phyloP scores from a whole-genome alignment of 2,797 vertebrate genomes.

The Lindbergichthys nudifrons region DNA sequence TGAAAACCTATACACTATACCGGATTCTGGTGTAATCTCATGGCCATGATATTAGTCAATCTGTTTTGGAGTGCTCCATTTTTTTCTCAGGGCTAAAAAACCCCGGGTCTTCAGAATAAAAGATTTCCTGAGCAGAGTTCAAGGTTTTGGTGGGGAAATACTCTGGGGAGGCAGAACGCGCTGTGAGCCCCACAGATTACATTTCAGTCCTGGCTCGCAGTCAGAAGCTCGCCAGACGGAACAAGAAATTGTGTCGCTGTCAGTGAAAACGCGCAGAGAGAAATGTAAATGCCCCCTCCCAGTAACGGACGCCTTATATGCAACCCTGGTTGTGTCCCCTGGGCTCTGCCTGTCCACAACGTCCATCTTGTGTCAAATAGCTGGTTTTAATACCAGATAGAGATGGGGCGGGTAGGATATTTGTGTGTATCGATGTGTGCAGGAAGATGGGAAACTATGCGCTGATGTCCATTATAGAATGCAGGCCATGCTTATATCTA shows the following conservation, averaged over 20 bases:
- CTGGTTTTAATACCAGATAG: conserved; percentile 80
- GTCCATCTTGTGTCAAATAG: conserved; percentile 87
- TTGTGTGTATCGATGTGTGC: conserved; percentile 37
- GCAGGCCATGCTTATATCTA: conserved; percentile 14
- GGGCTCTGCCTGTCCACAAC: conserved; percentile 78
- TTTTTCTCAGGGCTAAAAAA: conserved; percentile 67
- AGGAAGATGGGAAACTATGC: conserved; percentile 46
- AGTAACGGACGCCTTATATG: conserved; percentile 81
- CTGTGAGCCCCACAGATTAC: conserved; percentile 82
- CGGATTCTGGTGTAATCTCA: conserved; percentile 57
- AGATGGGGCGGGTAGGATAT: conserved; percentile 18
- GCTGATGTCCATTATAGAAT: conserved; percentile 24
- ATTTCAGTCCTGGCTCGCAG: conserved; percentile 83
- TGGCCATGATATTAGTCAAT: conserved; percentile 68
- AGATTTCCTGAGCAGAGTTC: conserved; percentile 81
- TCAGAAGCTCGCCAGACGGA: conserved; percentile 85
- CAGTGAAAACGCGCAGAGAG: conserved; percentile 81
- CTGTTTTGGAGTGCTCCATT: conserved; percentile 68
- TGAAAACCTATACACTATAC: background rate
- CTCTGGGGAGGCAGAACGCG: conserved; percentile 79
- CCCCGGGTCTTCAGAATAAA: conserved; percentile 72
- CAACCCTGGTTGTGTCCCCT: conserved; percentile 80
- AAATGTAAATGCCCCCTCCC: conserved; percentile 86
- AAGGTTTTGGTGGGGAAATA: conserved; percentile 79
- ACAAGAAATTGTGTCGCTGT: conserved; percentile 89